Evolutionary conservation across 1,140 invertebrate genomes (phyloP).

Genomic region (Megathymus violae): DNA sequence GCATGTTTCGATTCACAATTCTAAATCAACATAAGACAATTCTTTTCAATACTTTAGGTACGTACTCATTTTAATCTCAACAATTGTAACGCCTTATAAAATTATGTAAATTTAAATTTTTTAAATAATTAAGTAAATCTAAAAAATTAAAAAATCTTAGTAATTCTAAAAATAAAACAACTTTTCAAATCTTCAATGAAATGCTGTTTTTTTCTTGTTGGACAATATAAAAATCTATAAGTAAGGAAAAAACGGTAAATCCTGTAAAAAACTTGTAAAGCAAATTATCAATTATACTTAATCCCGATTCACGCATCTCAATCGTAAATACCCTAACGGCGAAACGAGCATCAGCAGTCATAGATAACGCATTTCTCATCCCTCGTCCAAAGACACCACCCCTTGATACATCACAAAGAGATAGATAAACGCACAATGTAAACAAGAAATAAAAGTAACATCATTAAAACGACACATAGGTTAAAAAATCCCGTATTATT

Average conservation of each 20-base stretch:
- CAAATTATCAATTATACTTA: slow-evolving; percentile 48
- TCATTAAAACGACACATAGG: slow-evolving; percentile 64
- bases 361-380: slow-evolving; percentile 60
- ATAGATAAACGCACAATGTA: slow-evolving; percentile 62
- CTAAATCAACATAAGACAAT: no score
- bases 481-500: slow-evolving; percentile 47
- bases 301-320: slow-evolving; percentile 36
- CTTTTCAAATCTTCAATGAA: no score
- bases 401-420: slow-evolving; percentile 50
- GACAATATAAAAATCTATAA: slow-evolving; percentile 22
- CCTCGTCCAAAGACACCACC: slow-evolving; percentile 66
- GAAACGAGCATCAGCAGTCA: slow-evolving; percentile 55
- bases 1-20: no score
- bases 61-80: no score
- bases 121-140: no score
- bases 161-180: no score
- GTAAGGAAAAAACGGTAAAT: slow-evolving; percentile 1
- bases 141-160: no score
- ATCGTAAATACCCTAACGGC: slow-evolving; percentile 55
- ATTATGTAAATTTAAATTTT: no score
- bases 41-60: no score
- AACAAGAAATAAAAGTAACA: slow-evolving; percentile 56
- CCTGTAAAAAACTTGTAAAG: slow-evolving; percentile 52
- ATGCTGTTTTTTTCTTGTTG: no score
- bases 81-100: no score